Base-by-base conservation (phyloP, 1,140 invertebrate species). In the Leptestheria dahalacensis region DNA sequence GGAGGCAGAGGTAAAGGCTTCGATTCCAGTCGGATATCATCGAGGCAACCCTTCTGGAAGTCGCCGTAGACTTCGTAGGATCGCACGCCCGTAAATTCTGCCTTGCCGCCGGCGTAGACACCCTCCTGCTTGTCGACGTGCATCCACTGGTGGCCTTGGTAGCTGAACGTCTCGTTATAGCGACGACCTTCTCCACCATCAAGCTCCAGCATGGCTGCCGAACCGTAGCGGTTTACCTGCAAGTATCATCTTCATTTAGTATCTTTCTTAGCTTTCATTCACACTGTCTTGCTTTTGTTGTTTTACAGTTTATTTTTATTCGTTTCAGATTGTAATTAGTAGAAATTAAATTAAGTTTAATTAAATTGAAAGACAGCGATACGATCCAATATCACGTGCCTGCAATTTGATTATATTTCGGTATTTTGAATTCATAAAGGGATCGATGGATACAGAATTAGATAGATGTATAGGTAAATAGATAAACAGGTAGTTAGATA, bases 11-110 rank as follows among this genome's bases (percentile, higher is more conserved):
- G 92, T 48, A 97, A 74, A 70, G 92, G 90, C 67, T 91, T 90
- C 18, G 88, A 88, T 74, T 97, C 91, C 50, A 95, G 74, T 63
- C 93, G 79, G 48, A 90, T 84, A 65, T 91, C 87, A 65, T 86
- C 85, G 66, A 91, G 72, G 69, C 87, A 91, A 55, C 85, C 85
- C 78, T 93, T 91, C 67, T 93, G 88, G 71, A 89, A 94, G 71
- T 95, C 91, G n/a, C 88, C 85, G 68, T 92, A 92, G 4, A 95
- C 91, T 74, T 93, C 89, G 70, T 91, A 92, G 0, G 88, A 91
- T 54, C 87, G 72, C 1, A 91, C 86, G 24, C 91, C 90, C 21
- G 91, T 91, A 67, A 94, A 94, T 68, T 94, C 90, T 2, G 91
- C 91, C 73, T 94, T 94, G 6, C 91, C 91, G 57, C 91, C 91